These are phyloP conservation scores for Todiramphus saurophagus DNA, from an alignment of 2,113 vertebrate genomes.

Conservation along the genomic window DNA sequence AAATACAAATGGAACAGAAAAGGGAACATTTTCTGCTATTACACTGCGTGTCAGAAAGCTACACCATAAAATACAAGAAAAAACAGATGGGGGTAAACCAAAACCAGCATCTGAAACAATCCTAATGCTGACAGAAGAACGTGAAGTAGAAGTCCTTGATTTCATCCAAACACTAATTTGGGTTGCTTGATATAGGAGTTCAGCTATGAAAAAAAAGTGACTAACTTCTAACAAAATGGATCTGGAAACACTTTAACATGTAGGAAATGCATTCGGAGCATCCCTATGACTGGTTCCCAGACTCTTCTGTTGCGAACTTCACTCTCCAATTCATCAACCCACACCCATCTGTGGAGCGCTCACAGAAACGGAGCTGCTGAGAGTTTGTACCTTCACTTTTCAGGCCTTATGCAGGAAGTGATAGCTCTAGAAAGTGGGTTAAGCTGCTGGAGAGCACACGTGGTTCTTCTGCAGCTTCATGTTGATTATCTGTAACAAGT, in stretches of 20 bases:
- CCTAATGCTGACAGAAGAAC: background rate
- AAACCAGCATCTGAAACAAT: background rate
- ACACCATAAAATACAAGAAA: background rate
- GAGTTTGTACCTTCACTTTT: background rate
- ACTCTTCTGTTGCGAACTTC: background rate
- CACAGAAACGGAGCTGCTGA: background rate
- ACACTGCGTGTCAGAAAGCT: background rate
- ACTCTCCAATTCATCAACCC: background rate
- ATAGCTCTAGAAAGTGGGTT: background rate
- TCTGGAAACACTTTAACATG: background rate
- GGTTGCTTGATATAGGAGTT: background rate
- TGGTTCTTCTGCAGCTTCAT: background rate
- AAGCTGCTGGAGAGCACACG: background rate
- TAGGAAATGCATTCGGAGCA: background rate
- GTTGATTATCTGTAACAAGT: background rate
- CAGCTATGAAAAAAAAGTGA: background rate
- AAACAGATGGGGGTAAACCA: background rate
- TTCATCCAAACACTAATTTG: background rate
- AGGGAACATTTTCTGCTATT: background rate
- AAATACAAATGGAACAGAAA: background rate
- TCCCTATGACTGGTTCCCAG: background rate
- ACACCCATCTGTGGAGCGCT: background rate
- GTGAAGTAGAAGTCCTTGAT: background rate
- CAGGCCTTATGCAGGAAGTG: background rate
- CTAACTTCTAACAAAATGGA: background rate